Evolutionary conservation across 2,113 vertebrate species (phyloP), one percentile per base, ranked within the genome.

Genomic region (Silurus asotus): DNA sequence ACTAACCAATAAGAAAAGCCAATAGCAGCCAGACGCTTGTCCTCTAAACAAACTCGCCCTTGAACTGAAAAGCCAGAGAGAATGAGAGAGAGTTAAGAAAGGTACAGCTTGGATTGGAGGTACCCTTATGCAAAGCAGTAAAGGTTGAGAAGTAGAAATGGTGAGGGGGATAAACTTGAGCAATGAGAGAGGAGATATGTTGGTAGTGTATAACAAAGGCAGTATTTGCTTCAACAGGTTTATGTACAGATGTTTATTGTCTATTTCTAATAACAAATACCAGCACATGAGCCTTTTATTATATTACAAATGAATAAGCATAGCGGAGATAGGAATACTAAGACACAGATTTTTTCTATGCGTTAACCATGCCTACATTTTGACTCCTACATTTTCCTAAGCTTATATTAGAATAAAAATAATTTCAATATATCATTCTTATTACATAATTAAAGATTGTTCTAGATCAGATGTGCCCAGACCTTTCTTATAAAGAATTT

Each of bases 11-110:
- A 61, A 48, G 56, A 48, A 90, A 91, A 90, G 72, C 94, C 95
- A 95, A 96, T 94, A 83, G 83, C 88, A 95, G 94, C 88, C 88
- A 95, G 94, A 94, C 89, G 93, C 94, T 45, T 94, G 94, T 94
- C 89, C 92, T 92, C 92, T 95, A 93, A 94, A 93, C 93, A 94
- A 93, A 94, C 91, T 91, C 93, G 87, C 87, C 87, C 90, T 90
- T 89, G 91, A 88, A 74, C 90, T 80, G 62, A n/a, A 89, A 65
- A 75, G 80, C 67, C 62, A 83, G 65, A 83, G 49, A 67, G 49
- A 78, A 64, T 20, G 55, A 65, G 64, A 56, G 69, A 85, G 74
- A 58, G 37, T 56, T 25, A 55, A 77, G 15, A 2, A 5, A 74
- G 48, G 48, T 23, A 23, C 70, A 74, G 80, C 25, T 65, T 85